A percentile compares a stretch with the other conserved stretches of the same genome.
Conservation (phyloP, 1,140 invertebrate species). For the Matsumurasca onukii region DNA sequence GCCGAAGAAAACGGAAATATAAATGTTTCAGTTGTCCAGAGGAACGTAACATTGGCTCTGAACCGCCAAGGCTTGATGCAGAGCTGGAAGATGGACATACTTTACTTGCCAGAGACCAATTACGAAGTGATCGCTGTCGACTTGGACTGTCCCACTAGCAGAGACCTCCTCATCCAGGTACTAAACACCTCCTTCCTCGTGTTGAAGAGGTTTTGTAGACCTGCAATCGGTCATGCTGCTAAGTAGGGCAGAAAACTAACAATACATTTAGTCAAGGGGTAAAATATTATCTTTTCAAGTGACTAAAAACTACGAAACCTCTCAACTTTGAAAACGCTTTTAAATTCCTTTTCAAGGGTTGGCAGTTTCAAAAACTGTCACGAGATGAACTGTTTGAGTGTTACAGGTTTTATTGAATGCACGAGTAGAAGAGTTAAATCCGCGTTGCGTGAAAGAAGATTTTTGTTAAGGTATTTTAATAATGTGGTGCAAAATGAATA, state of each 20-base stretch:
- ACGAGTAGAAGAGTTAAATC: too few relatives aligned
- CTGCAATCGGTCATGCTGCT: background rate
- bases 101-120: background rate
- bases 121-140: constrained; percentile 4
- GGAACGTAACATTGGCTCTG: background rate
- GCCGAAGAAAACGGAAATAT: background rate
- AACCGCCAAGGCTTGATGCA: background rate
- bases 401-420: too few relatives aligned
- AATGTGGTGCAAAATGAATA: too few relatives aligned
- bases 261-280: background rate
- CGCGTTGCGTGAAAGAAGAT: too few relatives aligned
- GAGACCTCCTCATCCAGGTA: background rate
- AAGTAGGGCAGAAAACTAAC: background rate
- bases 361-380: too few relatives aligned
- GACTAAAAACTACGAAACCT: background rate
- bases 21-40: background rate
- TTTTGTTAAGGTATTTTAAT: too few relatives aligned
- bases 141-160: background rate
- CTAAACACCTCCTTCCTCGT: too few relatives aligned
- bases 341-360: too few relatives aligned
- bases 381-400: too few relatives aligned
- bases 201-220: background rate
- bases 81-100: background rate
- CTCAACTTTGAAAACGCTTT: background rate
- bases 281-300: background rate